Evolutionary conservation across 2,888 invertebrate species (phyloP).

Genomic region (Meghimatium bilineatum): DNA sequence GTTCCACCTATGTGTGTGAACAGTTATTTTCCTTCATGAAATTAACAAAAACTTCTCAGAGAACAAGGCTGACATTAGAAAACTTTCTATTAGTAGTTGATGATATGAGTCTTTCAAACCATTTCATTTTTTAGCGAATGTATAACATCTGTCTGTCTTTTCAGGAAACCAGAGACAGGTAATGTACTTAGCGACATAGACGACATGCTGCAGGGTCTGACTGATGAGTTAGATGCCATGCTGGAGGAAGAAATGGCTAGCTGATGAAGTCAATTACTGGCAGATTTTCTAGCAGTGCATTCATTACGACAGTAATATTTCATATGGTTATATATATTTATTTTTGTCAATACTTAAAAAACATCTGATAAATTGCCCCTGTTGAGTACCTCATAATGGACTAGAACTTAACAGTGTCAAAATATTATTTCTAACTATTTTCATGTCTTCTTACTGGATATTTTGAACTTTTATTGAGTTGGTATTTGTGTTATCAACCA

Average conservation of each 20-base stretch:
- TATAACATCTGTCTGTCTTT: background rate
- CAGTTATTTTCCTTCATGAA: too few relatives aligned
- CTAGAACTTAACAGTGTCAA: too few relatives aligned
- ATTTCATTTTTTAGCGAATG: too few relatives aligned
- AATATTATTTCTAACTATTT: too few relatives aligned
- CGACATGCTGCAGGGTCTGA: constrained; percentile 97
- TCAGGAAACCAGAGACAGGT: constrained; percentile 52
- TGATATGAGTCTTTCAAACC: too few relatives aligned
- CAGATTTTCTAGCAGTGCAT: background rate
- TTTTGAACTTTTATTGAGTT: too few relatives aligned
- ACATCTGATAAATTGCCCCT: background rate
- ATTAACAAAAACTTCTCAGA: too few relatives aligned
- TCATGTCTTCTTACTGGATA: too few relatives aligned
- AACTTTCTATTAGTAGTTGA: too few relatives aligned
- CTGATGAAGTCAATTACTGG: constrained; percentile 30
- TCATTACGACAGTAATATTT: background rate
- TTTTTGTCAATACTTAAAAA: background rate
- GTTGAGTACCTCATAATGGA: background rate
- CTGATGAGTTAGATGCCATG: constrained; percentile 98
- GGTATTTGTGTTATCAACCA: too few relatives aligned
- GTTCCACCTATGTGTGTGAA: too few relatives aligned
- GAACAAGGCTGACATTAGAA: too few relatives aligned
- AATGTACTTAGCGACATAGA: constrained; percentile 89
- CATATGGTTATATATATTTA: background rate
- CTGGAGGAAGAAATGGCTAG: constrained; percentile 78